Base-by-base conservation (phyloP, 1,140 invertebrate genomes). In the Heliconius nattereri region DNA sequence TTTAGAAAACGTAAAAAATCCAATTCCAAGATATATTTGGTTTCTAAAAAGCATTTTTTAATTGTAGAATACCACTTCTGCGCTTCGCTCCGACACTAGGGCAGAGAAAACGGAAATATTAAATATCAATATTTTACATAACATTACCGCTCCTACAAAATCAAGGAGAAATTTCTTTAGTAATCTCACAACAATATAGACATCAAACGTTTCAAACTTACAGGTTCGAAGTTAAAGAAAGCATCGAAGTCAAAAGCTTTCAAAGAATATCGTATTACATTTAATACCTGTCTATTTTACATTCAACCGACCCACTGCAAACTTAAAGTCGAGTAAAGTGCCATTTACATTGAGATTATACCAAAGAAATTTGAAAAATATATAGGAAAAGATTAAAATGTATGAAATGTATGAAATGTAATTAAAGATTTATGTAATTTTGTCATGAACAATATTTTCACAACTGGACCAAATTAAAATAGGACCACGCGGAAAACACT, bases 161-260 rank as follows among this genome's bases (percentile, higher is more conserved):
- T 29, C 3, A 66, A 23, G 2, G 11, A 26, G 26, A 16, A 66
- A 6, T 66, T 57, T 66, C 13, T 66, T 7, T 29, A 29, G 60
- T 66, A 29, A 20, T 70, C 49, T 71, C 1, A 70, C 66, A 76
- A 45, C 60, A 40, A 37, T 76, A 71, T 76, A 26, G 26, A 71
- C 23, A 49, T 76, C 75, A 76, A 76, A 76, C n/a, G 37, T 29
- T 26, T 66, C 11, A 6, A 26, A 70, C 32, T 66, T 9, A 8
- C 7, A 70, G 29, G 19, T n/a, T 66, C 2, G 40, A 70, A 70
- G 23, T 45, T 45, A 26, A 45, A 29, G 35, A 76, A 75, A 76
- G 49, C 23, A 76, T 49, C 37, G 75, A 70, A 76, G 35, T 40
- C 29, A 54, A 70, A 76, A 45, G 60, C 75, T 76, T 76, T 76